A percentile compares a stretch with the other conserved stretches of the same genome.
These are phyloP conservation scores for Aegotheles bennettii DNA, from an alignment of 2,113 vertebrate genomes.

Conservation along the genomic window DNA sequence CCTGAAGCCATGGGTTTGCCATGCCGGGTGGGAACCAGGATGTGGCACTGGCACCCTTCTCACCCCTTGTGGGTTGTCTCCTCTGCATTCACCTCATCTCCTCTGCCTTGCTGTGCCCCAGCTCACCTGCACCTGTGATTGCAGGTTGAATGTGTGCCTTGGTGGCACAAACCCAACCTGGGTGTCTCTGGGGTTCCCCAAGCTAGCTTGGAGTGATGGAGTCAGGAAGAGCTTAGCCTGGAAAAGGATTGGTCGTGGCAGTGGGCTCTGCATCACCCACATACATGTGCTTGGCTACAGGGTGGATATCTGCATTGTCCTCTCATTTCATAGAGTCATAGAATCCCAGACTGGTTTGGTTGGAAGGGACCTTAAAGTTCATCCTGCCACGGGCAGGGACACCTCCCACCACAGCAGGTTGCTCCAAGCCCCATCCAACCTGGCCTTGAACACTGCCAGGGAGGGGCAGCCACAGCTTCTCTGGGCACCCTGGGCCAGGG, in stretches of 20 bases:
- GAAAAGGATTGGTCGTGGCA: neutral
- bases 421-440: too few species aligned
- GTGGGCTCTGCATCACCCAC: neutral
- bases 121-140: neutral
- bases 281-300: fast-evolving
- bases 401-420: too few species aligned
- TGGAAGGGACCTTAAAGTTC: too few species aligned
- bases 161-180: neutral
- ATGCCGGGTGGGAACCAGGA: neutral
- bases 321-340: neutral
- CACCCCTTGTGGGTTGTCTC: neutral
- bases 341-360: too few species aligned
- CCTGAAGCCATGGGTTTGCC: neutral
- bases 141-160: fast-evolving
- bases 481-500: too few species aligned
- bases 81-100: neutral
- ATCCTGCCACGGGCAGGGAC: too few species aligned
- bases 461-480: too few species aligned
- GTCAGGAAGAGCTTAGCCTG: neutral
- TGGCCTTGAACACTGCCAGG: too few species aligned
- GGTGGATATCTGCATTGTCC: fast-evolving
- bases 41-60: fast-evolving
- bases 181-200: neutral
- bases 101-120: neutral
- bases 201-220: fast-evolving